Conservation (phyloP, 2,888 invertebrate genomes). For the Ormia ochracea region DNA sequence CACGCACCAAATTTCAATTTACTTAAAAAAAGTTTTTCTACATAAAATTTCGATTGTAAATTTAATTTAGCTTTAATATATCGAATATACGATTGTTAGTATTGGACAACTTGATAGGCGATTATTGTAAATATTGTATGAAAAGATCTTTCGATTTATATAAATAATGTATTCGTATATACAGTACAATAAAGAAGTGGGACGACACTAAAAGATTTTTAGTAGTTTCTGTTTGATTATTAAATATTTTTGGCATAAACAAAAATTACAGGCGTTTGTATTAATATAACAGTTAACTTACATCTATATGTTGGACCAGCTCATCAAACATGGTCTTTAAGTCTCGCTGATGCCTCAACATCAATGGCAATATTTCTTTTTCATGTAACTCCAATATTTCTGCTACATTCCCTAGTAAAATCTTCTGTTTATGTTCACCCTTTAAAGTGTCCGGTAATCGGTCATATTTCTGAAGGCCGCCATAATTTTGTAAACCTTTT, state of each 20-base stretch:
- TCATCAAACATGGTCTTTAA: slow-evolving; percentile 74
- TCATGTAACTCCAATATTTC: slow-evolving; percentile 92
- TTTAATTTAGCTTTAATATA: too few relatives aligned
- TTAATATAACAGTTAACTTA: slow-evolving; percentile 65
- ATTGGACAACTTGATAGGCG: too few relatives aligned
- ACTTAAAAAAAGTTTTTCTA: too few relatives aligned
- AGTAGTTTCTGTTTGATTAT: too few relatives aligned
- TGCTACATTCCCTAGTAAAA: slow-evolving; percentile 92
- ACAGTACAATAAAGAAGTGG: too few relatives aligned
- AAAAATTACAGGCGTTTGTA: slow-evolving; percentile 22
- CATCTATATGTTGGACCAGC: slow-evolving; percentile 73
- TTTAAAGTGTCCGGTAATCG: slow-evolving; percentile 71
- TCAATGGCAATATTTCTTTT: slow-evolving; percentile 72
- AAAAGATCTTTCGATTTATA: too few relatives aligned
- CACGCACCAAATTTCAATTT: too few relatives aligned
- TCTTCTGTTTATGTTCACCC: slow-evolving; percentile 68
- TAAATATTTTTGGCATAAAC: neutral
- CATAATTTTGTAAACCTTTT: slow-evolving; percentile 73
- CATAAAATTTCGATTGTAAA: too few relatives aligned
- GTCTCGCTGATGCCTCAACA: slow-evolving; percentile 73
- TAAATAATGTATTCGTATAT: too few relatives aligned
- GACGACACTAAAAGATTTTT: too few relatives aligned
- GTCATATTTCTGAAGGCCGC: slow-evolving; percentile 66
- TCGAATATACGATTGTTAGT: too few relatives aligned
- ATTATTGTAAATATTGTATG: too few relatives aligned